Evolutionary conservation across 2,797 vertebrate genomes (phyloP), one percentile per base, ranked within the genome.

Genomic region (Tenualosa thibaudeaui): DNA sequence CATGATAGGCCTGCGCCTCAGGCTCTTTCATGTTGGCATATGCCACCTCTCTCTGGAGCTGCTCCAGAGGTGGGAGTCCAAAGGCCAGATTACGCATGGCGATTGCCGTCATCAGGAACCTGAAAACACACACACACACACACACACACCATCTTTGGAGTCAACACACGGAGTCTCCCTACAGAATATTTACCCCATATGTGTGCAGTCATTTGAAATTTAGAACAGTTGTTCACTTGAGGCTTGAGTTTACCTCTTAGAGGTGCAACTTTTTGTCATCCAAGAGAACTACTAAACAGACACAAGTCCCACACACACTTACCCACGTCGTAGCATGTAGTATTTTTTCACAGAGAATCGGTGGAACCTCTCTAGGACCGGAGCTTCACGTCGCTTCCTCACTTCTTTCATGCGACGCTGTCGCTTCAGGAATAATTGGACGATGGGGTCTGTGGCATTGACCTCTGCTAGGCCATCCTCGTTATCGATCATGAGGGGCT

Each of bases 91-190:
- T 99, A 54, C 98, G 93, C 85, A 99, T 87, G 0, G 98, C 97
- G 3, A 98, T 98, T 50, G 93, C 91, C 0, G 97, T 96, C 98
- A 98, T 98, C 86, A 99, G 90, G 86, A 98, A 95, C 26, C 98
- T 99, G 37, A 12, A 54, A 75, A 46, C 6, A 43, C 37, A 46
- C 37, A 46, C 37, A 37, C 0, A 46, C 6, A 43, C 37, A 46
- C 37, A 46, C 37, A 37, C 0, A 19, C 17, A 53, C 51, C 12
- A 10, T 49, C 50, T 51, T 51, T 0, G 4, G 54, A 22, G 54
- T 56, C 54, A 56, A 56, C 51, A 4, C 3, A 46, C n/a, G 8
- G 50, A 8, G 3, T 12, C 50, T 51, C 10, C 50, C 7, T 51
- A 51, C 50, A 51, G 9, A 51, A 51, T 51, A 51, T 9, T 51